phyloP scores from a whole-genome alignment of 2,113 vertebrate genomes.

The Trichomycterus rosablanca region DNA sequence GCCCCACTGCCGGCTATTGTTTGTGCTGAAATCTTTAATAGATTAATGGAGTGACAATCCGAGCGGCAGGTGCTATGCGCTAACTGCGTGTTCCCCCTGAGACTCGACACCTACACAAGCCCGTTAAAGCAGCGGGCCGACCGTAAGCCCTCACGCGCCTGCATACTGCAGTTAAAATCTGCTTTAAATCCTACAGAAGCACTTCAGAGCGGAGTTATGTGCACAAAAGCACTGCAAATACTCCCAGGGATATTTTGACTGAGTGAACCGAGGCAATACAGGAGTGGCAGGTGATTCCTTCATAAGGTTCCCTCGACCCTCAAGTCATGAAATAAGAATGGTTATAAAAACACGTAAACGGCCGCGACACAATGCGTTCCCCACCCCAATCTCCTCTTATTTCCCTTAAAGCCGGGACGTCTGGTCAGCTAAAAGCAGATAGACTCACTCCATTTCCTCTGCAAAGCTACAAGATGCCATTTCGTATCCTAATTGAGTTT shows the following conservation, averaged over 20 bases:
- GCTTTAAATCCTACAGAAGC: constrained; percentile 27
- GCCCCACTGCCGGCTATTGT: constrained; percentile 47
- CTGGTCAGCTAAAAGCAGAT: constrained; percentile 46
- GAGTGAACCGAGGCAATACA: constrained; percentile 36
- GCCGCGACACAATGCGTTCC: constrained; percentile 57
- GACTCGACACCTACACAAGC: constrained; percentile 25
- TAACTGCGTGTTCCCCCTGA: constrained; percentile 45
- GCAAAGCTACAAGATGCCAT: constrained; percentile 55
- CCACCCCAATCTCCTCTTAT: constrained; percentile 66
- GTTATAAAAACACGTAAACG: constrained; percentile 26
- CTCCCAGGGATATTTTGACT: background rate
- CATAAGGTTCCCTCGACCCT: constrained; percentile 8
- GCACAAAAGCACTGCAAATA: constrained; percentile 21
- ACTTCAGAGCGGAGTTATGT: constrained; percentile 31
- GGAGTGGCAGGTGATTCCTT: constrained; percentile 33
- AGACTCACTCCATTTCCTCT: constrained; percentile 67
- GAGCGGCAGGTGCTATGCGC: constrained; percentile 61
- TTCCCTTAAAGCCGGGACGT: constrained; percentile 50
- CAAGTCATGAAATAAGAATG: constrained; percentile 32
- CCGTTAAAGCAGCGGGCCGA: constrained; percentile 47
- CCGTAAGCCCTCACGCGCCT: constrained; percentile 32
- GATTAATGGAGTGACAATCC: constrained; percentile 57
- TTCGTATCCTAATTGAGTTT: constrained; percentile 67
- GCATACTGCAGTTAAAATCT: constrained; percentile 28
- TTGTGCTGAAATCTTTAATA: constrained; percentile 52